phyloP scores from a whole-genome alignment of 1,140 invertebrate genomes.

The Caenorhabditis tropicalis region DNA sequence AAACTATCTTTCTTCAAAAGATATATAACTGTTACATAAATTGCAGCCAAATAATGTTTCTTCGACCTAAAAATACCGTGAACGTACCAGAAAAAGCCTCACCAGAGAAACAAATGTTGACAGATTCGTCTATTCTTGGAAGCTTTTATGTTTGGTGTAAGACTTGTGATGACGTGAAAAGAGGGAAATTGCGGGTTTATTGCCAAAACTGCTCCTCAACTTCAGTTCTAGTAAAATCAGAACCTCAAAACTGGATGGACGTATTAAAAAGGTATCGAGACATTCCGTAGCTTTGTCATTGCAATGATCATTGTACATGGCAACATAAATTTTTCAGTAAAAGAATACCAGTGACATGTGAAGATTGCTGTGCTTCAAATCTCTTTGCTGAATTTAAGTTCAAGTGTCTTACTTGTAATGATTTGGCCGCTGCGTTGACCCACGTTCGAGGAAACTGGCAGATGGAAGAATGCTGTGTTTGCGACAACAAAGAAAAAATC shows the following conservation, averaged over 20 bases:
- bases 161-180: conserved; percentile 38
- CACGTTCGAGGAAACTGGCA: conserved; percentile 53
- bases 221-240: conserved; percentile 48
- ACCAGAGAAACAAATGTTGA: neutral
- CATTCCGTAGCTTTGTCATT: neutral
- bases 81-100: too few relatives aligned
- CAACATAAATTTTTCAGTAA: conserved; percentile 14
- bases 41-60: conserved; percentile 16
- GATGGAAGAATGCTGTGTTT: conserved; percentile 43
- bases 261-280: conserved; percentile 42
- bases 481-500: conserved; percentile 44
- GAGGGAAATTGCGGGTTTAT: conserved; percentile 54
- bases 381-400: conserved; percentile 48
- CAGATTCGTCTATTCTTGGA: conserved; percentile 25
- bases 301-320: neutral
- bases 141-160: conserved; percentile 58
- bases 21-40: neutral
- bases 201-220: conserved; percentile 46
- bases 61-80: neutral
- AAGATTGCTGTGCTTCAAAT: conserved; percentile 19
- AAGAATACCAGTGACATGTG: conserved; percentile 48
- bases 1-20: neutral
- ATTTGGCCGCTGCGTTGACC: conserved; percentile 44
- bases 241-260: conserved; percentile 49
- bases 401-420: conserved; percentile 52